Conservation (phyloP, 2,888 invertebrate genomes). For the Ecliptopera silaceata region DNA sequence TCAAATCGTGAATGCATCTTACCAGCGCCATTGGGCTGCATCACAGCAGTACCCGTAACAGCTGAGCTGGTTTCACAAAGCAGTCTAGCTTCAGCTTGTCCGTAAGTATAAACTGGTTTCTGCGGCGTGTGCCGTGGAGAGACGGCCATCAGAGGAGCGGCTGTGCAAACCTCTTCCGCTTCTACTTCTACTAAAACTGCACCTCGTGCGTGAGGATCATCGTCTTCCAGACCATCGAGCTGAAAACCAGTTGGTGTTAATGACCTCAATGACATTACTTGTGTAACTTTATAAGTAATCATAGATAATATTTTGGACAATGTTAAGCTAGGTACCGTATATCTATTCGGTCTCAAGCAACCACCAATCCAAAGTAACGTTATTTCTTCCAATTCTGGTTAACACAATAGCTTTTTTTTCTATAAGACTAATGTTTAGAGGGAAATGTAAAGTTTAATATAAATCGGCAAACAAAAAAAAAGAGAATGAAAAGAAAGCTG, state of each 20-base stretch:
- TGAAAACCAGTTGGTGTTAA: constrained; percentile 25
- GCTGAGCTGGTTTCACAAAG: constrained; percentile 74
- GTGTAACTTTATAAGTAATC: too few relatives aligned
- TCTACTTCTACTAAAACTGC: constrained; percentile 92
- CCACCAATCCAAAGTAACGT: too few relatives aligned
- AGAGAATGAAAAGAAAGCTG: too few relatives aligned
- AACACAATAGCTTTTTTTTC: too few relatives aligned
- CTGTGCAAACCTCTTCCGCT: constrained; percentile 90
- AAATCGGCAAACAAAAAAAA: too few relatives aligned
- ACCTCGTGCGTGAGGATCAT: constrained; percentile 83
- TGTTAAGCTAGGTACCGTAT: too few relatives aligned
- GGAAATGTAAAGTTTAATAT: too few relatives aligned
- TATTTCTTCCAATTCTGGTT: too few relatives aligned
- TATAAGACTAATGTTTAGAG: too few relatives aligned
- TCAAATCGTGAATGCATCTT: constrained; percentile 21
- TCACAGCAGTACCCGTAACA: constrained; percentile 71
- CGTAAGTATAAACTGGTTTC: constrained; percentile 88
- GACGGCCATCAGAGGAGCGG: constrained; percentile 87
- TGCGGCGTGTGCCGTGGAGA: constrained; percentile 85
- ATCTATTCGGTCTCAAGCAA: too few relatives aligned
- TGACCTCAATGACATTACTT: too few relatives aligned
- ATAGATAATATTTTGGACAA: too few relatives aligned
- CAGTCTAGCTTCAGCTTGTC: constrained; percentile 82
- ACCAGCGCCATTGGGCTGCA: constrained; percentile 70
- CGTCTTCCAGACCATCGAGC: constrained; percentile 64